Conservation (phyloP, 2,888 invertebrate species). For the Drosophila engyochracea region DNA sequence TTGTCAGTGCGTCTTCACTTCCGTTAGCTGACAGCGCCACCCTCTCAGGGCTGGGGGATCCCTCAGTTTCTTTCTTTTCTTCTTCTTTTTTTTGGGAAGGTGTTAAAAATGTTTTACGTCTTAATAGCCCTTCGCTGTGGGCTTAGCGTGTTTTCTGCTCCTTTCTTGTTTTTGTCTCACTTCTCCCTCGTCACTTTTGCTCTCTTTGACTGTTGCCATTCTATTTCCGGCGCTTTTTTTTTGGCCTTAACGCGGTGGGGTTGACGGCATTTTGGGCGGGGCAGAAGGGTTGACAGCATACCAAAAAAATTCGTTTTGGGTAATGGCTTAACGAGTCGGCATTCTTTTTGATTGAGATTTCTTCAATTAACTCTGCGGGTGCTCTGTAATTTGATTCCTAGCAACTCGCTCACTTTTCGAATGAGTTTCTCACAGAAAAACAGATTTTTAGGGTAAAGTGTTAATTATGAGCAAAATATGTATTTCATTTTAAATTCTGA, state of each 20-base stretch:
- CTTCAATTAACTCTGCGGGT: slow-evolving; percentile 75
- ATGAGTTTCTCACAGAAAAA: slow-evolving; percentile 36
- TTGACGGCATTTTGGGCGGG: slow-evolving; percentile 12
- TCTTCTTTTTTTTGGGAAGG: slow-evolving; percentile 50
- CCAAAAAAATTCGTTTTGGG: slow-evolving; percentile 30
- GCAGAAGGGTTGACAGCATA: slow-evolving; percentile 39
- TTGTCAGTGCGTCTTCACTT: slow-evolving; percentile 31
- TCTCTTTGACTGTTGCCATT: slow-evolving; percentile 46
- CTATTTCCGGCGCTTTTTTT: slow-evolving; percentile 41
- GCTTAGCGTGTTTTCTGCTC: slow-evolving; percentile 26
- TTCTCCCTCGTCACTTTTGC: slow-evolving; percentile 25
- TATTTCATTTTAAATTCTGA: background rate
- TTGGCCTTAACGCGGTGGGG: slow-evolving; percentile 8
- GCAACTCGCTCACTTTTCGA: slow-evolving; percentile 38
- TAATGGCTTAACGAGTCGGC: slow-evolving; percentile 72
- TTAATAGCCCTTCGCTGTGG: slow-evolving; percentile 64
- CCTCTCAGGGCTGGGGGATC: background rate
- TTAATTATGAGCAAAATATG: background rate
- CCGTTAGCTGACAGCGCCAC: slow-evolving; percentile 14
- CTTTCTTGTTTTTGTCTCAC: slow-evolving; percentile 20
- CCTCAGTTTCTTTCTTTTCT: background rate
- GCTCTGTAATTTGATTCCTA: slow-evolving; percentile 67
- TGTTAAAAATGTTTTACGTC: slow-evolving; percentile 79
- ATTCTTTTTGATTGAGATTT: slow-evolving; percentile 65
- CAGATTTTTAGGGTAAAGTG: background rate